Evolutionary conservation across 2,113 vertebrate species (phyloP).

Genomic region (Tichodroma muraria): DNA sequence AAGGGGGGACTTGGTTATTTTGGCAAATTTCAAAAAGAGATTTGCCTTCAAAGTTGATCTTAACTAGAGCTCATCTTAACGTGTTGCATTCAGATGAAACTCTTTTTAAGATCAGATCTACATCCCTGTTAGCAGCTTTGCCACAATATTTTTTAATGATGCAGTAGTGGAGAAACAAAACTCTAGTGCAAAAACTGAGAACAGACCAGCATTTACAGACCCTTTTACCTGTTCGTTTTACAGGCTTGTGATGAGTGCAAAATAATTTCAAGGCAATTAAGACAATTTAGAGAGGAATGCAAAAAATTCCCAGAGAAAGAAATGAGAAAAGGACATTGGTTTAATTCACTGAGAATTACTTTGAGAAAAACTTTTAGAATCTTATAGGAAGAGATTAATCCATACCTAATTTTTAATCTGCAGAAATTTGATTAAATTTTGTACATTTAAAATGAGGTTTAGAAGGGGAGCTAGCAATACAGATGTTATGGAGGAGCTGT

Average conservation of each 20-base stretch:
- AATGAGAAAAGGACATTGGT: not conserved
- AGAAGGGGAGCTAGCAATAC: not conserved
- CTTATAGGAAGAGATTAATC: not conserved
- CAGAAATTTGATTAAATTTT: not conserved
- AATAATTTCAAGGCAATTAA: not conserved
- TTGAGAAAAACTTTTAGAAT: not conserved
- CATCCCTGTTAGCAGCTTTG: not conserved
- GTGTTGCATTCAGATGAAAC: not conserved
- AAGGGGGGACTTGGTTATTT: too few relatives aligned
- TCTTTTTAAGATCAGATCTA: not conserved
- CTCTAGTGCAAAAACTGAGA: not conserved
- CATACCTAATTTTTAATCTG: not conserved
- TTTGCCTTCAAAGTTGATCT: not conserved
- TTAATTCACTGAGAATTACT: not conserved
- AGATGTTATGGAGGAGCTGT: not conserved
- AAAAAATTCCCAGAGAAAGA: not conserved
- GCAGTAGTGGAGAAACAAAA: not conserved
- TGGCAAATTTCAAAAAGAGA: too few relatives aligned
- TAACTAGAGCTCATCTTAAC: not conserved
- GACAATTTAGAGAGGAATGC: not conserved
- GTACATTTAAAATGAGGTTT: not conserved
- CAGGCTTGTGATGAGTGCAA: not conserved
- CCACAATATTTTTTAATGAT: not conserved
- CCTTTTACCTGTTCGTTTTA: not conserved
- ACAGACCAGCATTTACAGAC: rapidly evolving